Base-by-base conservation (phyloP, 2,113 vertebrate genomes). In the Zosterops hypoxanthus region DNA sequence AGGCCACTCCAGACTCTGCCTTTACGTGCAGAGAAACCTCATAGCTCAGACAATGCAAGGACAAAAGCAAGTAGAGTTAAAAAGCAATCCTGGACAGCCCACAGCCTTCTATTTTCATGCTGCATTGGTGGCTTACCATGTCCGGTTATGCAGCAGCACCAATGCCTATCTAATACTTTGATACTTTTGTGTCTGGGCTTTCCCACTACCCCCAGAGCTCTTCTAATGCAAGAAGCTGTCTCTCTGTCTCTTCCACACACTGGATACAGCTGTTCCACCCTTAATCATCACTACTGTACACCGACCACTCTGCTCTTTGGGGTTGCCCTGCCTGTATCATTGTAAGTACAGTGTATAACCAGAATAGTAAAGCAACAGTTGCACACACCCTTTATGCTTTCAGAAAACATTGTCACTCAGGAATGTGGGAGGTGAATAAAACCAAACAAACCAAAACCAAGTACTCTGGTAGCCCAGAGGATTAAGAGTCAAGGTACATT, bases 401-500 rank as follows among this genome's bases (percentile, higher is more conserved):
- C 76, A 70, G 72, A 90, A 90, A 55, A 39, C 42, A 21, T 44
- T 80, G 61, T 68, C 72, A 29, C 56, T 61, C 56, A 78, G 81
- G 72, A 86, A 92, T 83, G 76, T 81, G 61, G 55, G 81, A 92
- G 44, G 73, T 84, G 53, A 88, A 65, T 79, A 69, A 86, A 94
- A 66, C 29, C 44, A 75, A 90, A 78, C 55, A 82, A 95, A 88
- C 10, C 22, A 39, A 88, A 90, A 53, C 4, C 24, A 64, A 75
- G 26, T 25, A 31, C 33, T 61, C 33, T 61, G 19, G 46, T 65
- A 91, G 64, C 29, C 15, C 66, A 81, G 64, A 63, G 56, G 86
- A 75, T 75, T 86, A 61, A 81, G 70, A 91, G 34, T 49, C 50
- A 82, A 88, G n/a, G 44, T 70, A 52, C 6, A 49, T 83, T 91